Conservation (phyloP, 2,113 vertebrate species). For the Hyperopisus bebe region DNA sequence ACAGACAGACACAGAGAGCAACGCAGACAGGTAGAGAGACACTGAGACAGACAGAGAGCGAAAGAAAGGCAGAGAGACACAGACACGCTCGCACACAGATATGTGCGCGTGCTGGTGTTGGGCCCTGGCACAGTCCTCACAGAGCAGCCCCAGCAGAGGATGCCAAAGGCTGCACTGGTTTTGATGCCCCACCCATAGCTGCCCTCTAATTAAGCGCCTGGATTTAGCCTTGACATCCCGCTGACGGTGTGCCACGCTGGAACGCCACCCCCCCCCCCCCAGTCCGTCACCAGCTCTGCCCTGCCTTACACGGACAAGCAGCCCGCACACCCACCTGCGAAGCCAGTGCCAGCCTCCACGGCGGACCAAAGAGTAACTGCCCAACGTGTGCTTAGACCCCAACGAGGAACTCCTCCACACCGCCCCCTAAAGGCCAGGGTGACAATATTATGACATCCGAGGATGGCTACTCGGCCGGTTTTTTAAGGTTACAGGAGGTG, state of each 20-base stretch:
- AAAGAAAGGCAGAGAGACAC: background rate
- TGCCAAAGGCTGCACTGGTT: conserved; percentile 10
- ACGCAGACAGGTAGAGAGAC: background rate
- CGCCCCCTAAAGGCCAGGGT: background rate
- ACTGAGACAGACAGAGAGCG: background rate
- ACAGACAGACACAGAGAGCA: background rate
- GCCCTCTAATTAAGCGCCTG: conserved; percentile 12
- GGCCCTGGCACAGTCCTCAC: background rate
- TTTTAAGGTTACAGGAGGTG: background rate
- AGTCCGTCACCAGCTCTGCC: background rate
- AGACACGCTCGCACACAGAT: background rate
- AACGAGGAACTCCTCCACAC: background rate
- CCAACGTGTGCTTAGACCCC: background rate
- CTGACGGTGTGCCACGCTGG: background rate
- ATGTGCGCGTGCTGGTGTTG: background rate
- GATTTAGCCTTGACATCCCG: conserved; percentile 5
- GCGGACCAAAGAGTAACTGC: background rate
- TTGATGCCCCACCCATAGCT: conserved; percentile 5
- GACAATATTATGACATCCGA: background rate
- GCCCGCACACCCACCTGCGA: background rate
- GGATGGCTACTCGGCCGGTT: background rate
- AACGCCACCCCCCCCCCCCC: background rate
- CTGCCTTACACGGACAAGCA: background rate
- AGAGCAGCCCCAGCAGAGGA: background rate
- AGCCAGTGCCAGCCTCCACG: background rate